Percentiles rank a stretch among this genome's conserved stretches.
These are phyloP conservation scores for Rhingia rostrata DNA, from an alignment of 2,888 invertebrate genomes.

Conservation along the genomic window DNA sequence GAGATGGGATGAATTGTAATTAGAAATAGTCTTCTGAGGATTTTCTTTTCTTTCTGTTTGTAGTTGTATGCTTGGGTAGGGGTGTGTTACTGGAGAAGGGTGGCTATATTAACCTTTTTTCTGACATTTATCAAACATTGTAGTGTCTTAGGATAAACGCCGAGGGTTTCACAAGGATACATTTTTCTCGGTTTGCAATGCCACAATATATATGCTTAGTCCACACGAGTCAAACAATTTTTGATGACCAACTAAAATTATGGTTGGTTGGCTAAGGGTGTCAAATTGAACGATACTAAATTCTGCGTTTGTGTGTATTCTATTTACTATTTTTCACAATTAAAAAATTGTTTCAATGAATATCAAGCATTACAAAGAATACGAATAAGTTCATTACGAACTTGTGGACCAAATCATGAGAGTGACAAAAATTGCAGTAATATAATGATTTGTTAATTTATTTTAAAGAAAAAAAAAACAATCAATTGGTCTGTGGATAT, in stretches of 20 bases:
- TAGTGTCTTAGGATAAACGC: neutral
- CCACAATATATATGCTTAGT: neutral
- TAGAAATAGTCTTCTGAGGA: constrained; percentile 62
- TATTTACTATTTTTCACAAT: too few species aligned
- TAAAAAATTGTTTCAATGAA: too few species aligned
- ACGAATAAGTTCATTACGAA: neutral
- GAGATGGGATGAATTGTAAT: constrained; percentile 65
- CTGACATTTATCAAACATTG: neutral
- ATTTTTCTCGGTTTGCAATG: neutral
- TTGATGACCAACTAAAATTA: too few species aligned
- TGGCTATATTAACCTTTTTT: constrained; percentile 8
- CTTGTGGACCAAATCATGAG: neutral
- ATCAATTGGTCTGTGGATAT: neutral
- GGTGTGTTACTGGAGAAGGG: constrained; percentile 24
- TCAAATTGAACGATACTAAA: neutral
- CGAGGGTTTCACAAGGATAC: neutral
- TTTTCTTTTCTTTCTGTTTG: constrained; percentile 23
- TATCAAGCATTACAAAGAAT: too few species aligned
- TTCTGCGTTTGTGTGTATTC: too few species aligned
- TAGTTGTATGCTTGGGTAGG: constrained; percentile 23
- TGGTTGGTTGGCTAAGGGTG: neutral
- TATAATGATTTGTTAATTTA: neutral
- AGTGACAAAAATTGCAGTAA: neutral
- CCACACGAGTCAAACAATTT: too few species aligned
- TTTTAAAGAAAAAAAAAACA: neutral